Conservation (phyloP, 2,888 invertebrate genomes). For the Scaeva pyrastri region DNA sequence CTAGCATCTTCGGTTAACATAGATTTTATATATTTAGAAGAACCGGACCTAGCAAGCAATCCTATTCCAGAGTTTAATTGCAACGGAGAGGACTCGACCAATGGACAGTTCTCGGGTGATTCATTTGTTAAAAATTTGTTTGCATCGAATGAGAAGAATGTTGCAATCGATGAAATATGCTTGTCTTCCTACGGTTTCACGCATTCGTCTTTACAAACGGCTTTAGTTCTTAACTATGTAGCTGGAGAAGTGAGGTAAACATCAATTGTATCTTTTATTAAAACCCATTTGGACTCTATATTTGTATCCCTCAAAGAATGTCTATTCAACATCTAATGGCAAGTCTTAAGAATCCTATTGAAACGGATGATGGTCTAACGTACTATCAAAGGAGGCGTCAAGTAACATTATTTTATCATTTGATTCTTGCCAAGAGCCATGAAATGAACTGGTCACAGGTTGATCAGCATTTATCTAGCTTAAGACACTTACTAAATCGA, state of each 20-base stretch:
- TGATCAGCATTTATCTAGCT: slow-evolving; percentile 69
- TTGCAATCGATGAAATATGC: slow-evolving; percentile 70
- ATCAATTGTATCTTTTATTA: neutral
- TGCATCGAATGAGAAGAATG: slow-evolving; percentile 60
- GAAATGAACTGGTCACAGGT: slow-evolving; percentile 72
- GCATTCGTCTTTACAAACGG: slow-evolving; percentile 76
- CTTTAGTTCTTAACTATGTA: slow-evolving; percentile 77
- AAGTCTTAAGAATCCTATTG: slow-evolving; percentile 76
- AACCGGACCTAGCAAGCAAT: slow-evolving; percentile 59
- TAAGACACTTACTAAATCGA: slow-evolving; percentile 79
- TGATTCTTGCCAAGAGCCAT: slow-evolving; percentile 76
- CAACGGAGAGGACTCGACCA: slow-evolving; percentile 80
- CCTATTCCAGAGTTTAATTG: slow-evolving; percentile 81
- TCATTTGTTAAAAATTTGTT: slow-evolving; percentile 80
- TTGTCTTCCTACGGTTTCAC: slow-evolving; percentile 79
- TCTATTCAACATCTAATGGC: slow-evolving; percentile 80
- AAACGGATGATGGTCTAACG: slow-evolving; percentile 64
- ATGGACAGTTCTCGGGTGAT: slow-evolving; percentile 78
- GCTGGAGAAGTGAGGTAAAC: slow-evolving; percentile 81
- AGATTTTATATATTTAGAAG: slow-evolving; percentile 41
- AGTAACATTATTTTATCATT: slow-evolving; percentile 80
- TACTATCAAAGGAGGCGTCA: slow-evolving; percentile 78
- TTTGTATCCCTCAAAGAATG: slow-evolving; percentile 77
- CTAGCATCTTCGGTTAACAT: neutral
- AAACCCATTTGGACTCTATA: neutral